These are phyloP conservation scores for Drosophila orena DNA, from an alignment of 1,140 invertebrate species.

Conservation along the genomic window DNA sequence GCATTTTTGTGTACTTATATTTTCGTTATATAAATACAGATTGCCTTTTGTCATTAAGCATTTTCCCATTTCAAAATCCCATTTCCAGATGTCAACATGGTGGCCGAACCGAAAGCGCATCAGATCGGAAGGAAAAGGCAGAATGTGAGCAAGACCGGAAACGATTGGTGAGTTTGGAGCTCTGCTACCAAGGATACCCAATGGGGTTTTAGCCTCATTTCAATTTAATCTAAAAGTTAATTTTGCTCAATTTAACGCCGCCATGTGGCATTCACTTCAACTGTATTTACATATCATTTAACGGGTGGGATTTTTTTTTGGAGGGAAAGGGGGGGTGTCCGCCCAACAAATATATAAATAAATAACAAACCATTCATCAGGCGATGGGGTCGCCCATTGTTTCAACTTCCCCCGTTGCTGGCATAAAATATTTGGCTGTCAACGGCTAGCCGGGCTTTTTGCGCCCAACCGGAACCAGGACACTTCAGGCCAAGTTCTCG, in stretches of 20 bases:
- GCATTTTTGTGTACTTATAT: slow-evolving; percentile 42
- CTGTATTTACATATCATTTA: slow-evolving; percentile 83
- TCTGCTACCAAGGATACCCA: background rate
- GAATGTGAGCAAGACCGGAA: slow-evolving; percentile 92
- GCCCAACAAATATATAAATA: slow-evolving; percentile 63
- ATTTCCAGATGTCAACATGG: slow-evolving; percentile 88
- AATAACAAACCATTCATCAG: slow-evolving; percentile 71
- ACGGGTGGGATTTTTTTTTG: slow-evolving; percentile 35
- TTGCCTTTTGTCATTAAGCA: slow-evolving; percentile 31
- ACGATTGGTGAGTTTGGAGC: slow-evolving; percentile 89
- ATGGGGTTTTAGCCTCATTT: slow-evolving; percentile 34
- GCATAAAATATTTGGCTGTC: slow-evolving; percentile 80
- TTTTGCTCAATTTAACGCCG: slow-evolving; percentile 71
- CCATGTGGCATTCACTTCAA: slow-evolving; percentile 65
- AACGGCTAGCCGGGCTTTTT: slow-evolving; percentile 55
- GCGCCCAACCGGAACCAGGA: slow-evolving; percentile 5
- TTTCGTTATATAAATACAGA: slow-evolving; percentile 38
- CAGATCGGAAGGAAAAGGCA: slow-evolving; percentile 92
- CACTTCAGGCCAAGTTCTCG: slow-evolving; percentile 35
- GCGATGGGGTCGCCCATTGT: slow-evolving; percentile 59
- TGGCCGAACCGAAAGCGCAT: slow-evolving; percentile 93
- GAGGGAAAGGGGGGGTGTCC: background rate
- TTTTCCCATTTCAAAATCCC: background rate
- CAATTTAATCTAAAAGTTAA: slow-evolving; percentile 71
- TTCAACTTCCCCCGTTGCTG: slow-evolving; percentile 49